Evolutionary conservation across 2,113 vertebrate species (phyloP).

Genomic region (Podarcis raffonei): DNA sequence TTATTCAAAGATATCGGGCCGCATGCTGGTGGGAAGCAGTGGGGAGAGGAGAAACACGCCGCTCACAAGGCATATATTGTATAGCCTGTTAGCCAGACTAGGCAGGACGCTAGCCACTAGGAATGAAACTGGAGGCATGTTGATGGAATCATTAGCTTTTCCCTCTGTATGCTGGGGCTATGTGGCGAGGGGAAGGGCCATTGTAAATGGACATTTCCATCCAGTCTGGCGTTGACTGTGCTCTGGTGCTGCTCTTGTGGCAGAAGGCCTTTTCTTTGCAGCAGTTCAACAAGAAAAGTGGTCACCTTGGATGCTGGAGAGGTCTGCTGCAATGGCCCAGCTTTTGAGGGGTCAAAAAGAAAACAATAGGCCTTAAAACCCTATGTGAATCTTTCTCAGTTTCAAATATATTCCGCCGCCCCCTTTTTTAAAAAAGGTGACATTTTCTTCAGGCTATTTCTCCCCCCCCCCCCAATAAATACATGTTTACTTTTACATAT

Average conservation of each 20-base stretch:
- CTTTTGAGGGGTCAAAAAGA: no score
- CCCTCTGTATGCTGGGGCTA: no score
- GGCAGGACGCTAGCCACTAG: not conserved
- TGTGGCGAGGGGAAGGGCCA: not conserved
- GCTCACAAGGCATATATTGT: not conserved
- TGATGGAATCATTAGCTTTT: not conserved
- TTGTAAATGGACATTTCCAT: not conserved
- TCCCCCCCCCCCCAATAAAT: not conserved
- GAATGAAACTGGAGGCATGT: not conserved
- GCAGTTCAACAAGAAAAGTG: not conserved
- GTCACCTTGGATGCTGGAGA: not conserved
- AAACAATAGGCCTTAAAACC: no score
- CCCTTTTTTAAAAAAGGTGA: no score
- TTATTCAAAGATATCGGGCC: not conserved
- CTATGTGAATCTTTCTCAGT: no score
- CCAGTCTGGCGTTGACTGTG: not conserved
- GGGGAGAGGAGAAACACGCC: not conserved
- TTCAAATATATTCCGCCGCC: no score
- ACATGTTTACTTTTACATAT: not conserved
- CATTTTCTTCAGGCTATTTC: no score
- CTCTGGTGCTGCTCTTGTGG: not conserved
- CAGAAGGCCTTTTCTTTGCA: not conserved
- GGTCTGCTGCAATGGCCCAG: no score
- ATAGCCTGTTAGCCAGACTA: not conserved
- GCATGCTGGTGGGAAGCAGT: not conserved